Conservation (phyloP, 2,888 invertebrate genomes). For the Mactromeris polynyma region DNA sequence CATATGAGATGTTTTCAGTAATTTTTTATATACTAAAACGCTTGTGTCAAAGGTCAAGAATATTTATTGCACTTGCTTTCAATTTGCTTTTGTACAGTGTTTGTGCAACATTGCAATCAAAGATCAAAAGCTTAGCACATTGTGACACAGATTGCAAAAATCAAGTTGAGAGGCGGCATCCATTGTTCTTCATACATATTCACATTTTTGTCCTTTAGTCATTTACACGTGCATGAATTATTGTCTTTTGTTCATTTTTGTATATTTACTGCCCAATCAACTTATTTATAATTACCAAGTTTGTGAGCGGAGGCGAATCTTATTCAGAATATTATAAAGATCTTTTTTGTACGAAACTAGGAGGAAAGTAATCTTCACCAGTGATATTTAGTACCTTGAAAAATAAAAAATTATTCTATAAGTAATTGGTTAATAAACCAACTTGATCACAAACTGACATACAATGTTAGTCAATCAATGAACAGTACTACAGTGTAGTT, state of each 20-base stretch:
- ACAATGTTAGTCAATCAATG: too few relatives aligned
- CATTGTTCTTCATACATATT: not conserved
- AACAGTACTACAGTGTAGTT: too few relatives aligned
- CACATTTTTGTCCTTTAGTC: not conserved
- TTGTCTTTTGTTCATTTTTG: not conserved
- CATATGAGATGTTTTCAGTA: not conserved
- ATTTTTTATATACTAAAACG: not conserved
- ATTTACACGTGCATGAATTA: slow-evolving; percentile 3
- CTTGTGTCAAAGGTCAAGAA: slow-evolving; percentile 20
- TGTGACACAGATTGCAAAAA: not conserved
- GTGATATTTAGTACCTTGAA: too few relatives aligned
- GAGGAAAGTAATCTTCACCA: not conserved
- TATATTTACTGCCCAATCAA: not conserved
- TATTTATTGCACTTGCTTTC: slow-evolving; percentile 11
- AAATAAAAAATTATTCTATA: too few relatives aligned
- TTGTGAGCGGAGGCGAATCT: not conserved
- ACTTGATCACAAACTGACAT: too few relatives aligned
- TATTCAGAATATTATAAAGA: not conserved
- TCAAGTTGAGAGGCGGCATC: not conserved
- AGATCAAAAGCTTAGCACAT: not conserved
- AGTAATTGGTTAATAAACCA: too few relatives aligned
- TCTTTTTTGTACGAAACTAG: not conserved
- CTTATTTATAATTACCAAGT: not conserved
- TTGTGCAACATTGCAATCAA: not conserved
- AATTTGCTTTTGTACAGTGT: not conserved